Evolutionary conservation across 2,113 vertebrate genomes (phyloP), one percentile per base, ranked within the genome.

Genomic region (Aptenodytes patagonicus): DNA sequence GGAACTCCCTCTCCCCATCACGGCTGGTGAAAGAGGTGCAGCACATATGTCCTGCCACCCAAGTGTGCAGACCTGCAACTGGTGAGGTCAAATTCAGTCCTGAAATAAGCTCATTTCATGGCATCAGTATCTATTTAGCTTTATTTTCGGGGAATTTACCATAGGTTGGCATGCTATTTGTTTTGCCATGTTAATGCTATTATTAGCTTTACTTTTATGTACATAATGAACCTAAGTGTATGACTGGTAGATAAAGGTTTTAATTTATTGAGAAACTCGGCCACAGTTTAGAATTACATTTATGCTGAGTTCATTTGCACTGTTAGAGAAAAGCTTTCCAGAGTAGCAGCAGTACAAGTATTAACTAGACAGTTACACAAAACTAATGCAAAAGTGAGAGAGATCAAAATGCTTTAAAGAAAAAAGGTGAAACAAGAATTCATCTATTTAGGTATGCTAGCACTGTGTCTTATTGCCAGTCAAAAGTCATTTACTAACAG

Each of bases 11-110:
- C 26, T 83, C 34, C 20, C 15, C 22, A 86, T 13, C 8, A 40
- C 0, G 1, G 22, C 11, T 36, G 21, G 11, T 58, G 57, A 81
- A 78, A 80, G 58, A 79, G 32, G 32, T 34, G 34, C 20, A 84
- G 32, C 2, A 8, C 1, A 1, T 18, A 75, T 0, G 0, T 87
- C 55, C 25, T 57, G 40, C 17, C 40, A 47, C 40, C 20, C 34
- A 61, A 26, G 36, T 22, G 7, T 25, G 20, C 28, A 19, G 20
- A 57, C 17, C 17, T 73, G 32, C 65, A 36, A 13, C n/a, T 82
- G 25, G 10, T 17, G 16, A 76, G 17, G 28, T n/a, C 52, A 88
- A 32, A 46, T 46, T 81, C 64, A 62, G 26, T 29, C 66, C 51
- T 52, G n/a, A 73, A 71, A 46, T 57, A 83, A 78, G 7, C 17